phyloP scores from a whole-genome alignment of 92 coral and sea anemone genomes.

The Micromussa lordhowensis region DNA sequence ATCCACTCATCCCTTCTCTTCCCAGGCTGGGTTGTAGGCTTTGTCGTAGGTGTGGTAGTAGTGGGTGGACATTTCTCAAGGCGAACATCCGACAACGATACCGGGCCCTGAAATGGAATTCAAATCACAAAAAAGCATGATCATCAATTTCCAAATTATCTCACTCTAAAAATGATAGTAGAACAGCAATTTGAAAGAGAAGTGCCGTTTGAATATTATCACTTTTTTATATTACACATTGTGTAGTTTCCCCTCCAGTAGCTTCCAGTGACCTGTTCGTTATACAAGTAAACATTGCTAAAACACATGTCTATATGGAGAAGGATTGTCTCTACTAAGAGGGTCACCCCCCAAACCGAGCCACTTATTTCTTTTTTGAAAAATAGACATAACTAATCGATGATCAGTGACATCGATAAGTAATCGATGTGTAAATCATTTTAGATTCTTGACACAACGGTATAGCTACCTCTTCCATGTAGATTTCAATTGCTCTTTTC shows the following conservation, averaged over 20 bases:
- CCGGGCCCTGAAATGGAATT: conserved; percentile 18
- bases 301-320: no score
- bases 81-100: conserved; percentile 36
- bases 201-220: no score
- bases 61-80: conserved; percentile 37
- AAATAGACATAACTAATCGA: no score
- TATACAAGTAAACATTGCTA: no score
- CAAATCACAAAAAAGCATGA: background rate
- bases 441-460: background rate
- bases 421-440: background rate
- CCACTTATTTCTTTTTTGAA: no score
- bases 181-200: no score
- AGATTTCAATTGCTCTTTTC: conserved; percentile 42
- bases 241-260: no score
- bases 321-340: no score
- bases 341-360: no score
- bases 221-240: no score
- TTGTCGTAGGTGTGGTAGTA: background rate
- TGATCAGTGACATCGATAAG: no score
- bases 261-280: no score
- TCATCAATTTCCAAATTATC: background rate
- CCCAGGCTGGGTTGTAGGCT: background rate
- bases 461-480: conserved; percentile 49
- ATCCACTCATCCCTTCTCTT: conserved; percentile 4
- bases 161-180: background rate